phyloP scores from a whole-genome alignment of 2,797 vertebrate genomes.

The Poeciliopsis infans region DNA sequence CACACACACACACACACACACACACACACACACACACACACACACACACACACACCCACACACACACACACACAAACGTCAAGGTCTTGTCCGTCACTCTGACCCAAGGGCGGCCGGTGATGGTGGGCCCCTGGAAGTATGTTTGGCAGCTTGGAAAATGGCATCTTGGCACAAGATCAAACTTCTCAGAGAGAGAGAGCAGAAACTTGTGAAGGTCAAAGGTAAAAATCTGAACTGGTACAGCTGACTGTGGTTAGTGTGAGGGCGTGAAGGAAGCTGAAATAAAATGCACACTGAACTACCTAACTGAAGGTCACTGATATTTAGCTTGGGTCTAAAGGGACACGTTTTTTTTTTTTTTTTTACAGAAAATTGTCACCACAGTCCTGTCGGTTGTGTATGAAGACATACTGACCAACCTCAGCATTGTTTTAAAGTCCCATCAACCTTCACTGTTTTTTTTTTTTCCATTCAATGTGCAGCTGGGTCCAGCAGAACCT shows the following conservation, averaged over 20 bases:
- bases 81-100: constrained; percentile 28
- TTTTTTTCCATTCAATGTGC: no score
- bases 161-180: constrained; percentile 49
- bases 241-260: constrained; percentile 35
- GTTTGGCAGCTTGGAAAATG: constrained; percentile 53
- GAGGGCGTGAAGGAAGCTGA: neutral
- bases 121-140: constrained; percentile 39
- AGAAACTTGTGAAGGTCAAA: constrained; percentile 54
- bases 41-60: neutral
- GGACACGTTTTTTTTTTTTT: neutral
- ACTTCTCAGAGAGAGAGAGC: constrained; percentile 30
- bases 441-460: no score
- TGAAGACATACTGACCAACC: no score
- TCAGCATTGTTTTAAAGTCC: no score
- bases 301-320: constrained; percentile 10
- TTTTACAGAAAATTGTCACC: no score
- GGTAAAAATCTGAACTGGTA: constrained; percentile 52
- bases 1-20: constrained; percentile 27
- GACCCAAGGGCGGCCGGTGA: constrained; percentile 42
- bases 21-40: constrained; percentile 32
- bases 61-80: constrained; percentile 39
- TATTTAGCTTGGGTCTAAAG: neutral
- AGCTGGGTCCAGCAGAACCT: no score
- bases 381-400: no score
- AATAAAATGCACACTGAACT: neutral